Conservation (phyloP, 2,113 vertebrate genomes). For the Grammatotria lemairii region DNA sequence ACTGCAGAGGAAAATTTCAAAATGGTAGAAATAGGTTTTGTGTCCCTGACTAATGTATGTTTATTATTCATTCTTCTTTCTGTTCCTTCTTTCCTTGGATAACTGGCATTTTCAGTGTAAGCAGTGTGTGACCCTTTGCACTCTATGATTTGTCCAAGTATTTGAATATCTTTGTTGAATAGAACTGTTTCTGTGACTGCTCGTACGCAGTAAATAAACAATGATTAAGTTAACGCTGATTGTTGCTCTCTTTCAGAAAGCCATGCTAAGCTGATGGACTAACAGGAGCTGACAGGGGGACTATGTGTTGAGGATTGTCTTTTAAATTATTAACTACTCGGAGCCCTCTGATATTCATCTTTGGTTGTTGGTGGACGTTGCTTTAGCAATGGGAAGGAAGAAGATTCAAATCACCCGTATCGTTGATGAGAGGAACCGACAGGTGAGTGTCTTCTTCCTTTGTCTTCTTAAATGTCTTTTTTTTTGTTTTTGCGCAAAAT, state of each 20-base stretch:
- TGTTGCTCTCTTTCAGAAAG: slow-evolving; percentile 33
- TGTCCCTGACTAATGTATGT: neutral
- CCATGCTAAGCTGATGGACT: slow-evolving; percentile 41
- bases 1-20: neutral
- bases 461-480: neutral
- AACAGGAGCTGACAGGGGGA: slow-evolving; percentile 55
- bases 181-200: neutral
- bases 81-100: neutral
- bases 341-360: slow-evolving; percentile 65
- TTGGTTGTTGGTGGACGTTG: slow-evolving; percentile 62
- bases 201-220: neutral
- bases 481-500: neutral
- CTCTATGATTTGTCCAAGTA: neutral
- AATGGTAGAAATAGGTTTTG: neutral
- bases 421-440: slow-evolving; percentile 93
- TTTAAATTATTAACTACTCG: slow-evolving; percentile 50
- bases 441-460: slow-evolving; percentile 72
- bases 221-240: neutral
- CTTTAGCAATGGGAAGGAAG: slow-evolving; percentile 89
- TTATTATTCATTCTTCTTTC: neutral
- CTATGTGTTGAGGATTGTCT: slow-evolving; percentile 71
- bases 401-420: slow-evolving; percentile 98
- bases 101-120: neutral
- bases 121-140: neutral
- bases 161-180: neutral